Base-by-base conservation (phyloP, 2,113 vertebrate genomes). In the Coracopsis vasa region DNA sequence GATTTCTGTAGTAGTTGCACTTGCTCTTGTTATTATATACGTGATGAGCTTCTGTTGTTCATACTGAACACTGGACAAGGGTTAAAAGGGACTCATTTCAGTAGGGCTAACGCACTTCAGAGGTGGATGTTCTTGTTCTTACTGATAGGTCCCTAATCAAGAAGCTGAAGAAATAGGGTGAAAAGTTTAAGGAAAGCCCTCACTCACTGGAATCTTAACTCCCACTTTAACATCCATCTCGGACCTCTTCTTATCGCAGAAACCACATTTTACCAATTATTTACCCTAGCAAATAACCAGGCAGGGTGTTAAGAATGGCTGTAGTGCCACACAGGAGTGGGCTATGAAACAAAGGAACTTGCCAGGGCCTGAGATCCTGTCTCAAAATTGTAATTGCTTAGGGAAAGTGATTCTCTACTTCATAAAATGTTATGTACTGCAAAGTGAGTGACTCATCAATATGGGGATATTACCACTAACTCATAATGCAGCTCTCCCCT, bases 331-430 rank as follows among this genome's bases (percentile, higher is more conserved):
- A 66, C 37, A 48, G 54, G 80, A 93, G 83, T 78, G 86, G 94
- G 92, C 64, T 94, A 88, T 93, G 92, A 94, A 97, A 98, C 82
- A 90, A 90, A 95, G 91, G 88, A 62, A 80, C 77, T 92, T 92
- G 84, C 73, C 13, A 42, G 62, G 92, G 88, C 66, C 86, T 47
- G 90, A 96, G 88, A 96, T 96, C 91, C 70, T 97, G 97, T 97
- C 97, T 97, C 95, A 94, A 96, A 98, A 97, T 97, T 93, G 89
- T 97, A 98, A 98, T 98, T 98, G 98, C 97, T 98, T 92, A 97
- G 97, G 96, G 97, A 97, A 98, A 98, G 97, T 92, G 96, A 97
- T 98, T 97, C 94, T 98, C 95, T 89, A 94, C 97, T 97, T 97
- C 97, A 98, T 98, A 97, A 98, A 98, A 97, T 78, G 94, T 97